A percentile compares a stretch with the other conserved stretches of the same genome.
phyloP scores from a whole-genome alignment of 2,888 invertebrate species.

The Serripes groenlandicus region DNA sequence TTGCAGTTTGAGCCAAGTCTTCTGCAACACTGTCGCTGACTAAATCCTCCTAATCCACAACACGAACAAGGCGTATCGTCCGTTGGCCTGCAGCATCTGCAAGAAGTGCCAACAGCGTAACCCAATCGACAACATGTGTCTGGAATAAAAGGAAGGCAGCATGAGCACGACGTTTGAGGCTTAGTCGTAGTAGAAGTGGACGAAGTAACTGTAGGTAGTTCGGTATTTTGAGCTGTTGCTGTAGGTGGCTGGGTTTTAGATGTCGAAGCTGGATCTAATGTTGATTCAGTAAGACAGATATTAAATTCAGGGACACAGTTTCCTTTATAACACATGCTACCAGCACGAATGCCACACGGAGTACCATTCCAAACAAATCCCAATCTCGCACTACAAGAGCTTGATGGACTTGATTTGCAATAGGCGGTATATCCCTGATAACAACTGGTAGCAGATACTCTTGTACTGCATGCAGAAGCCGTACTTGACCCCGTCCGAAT shows the following conservation, averaged over 20 bases:
- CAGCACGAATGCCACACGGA: slow-evolving; percentile 1
- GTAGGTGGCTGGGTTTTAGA: not conserved
- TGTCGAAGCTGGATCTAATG: not conserved
- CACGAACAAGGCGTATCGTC: not conserved
- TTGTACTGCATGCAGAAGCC: not conserved
- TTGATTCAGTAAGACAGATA: slow-evolving; percentile 5
- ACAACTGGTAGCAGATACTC: not conserved
- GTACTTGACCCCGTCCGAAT: not conserved
- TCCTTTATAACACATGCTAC: slow-evolving; percentile 5
- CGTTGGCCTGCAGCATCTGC: not conserved
- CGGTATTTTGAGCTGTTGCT: not conserved
- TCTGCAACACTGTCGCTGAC: too few relatives aligned
- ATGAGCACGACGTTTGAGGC: too few relatives aligned
- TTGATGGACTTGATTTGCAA: not conserved
- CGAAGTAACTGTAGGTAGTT: not conserved
- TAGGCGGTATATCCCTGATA: not conserved
- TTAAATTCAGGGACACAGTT: slow-evolving; percentile 18
- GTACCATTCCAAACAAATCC: slow-evolving; percentile 30
- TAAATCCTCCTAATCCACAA: not conserved
- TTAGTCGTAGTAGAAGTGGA: not conserved
- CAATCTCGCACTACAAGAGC: not conserved
- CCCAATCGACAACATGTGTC: not conserved
- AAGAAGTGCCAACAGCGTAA: not conserved
- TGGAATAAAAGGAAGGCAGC: too few relatives aligned
- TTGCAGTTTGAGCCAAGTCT: too few relatives aligned